These are phyloP conservation scores for Trichacis sp. DNA, from an alignment of 2,888 invertebrate species.

Conservation along the genomic window DNA sequence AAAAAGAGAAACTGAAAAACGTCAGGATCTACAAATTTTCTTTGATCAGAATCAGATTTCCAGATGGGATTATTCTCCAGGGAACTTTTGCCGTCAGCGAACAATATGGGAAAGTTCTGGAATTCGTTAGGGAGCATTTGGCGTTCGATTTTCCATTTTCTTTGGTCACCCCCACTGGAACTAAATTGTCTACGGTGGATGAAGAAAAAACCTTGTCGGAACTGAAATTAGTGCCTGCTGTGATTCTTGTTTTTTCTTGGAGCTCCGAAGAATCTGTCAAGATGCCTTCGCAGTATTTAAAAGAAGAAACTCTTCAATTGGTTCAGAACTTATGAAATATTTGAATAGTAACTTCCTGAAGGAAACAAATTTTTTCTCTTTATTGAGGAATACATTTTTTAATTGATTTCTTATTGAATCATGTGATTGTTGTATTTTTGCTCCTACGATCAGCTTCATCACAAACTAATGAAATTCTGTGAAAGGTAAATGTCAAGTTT, in stretches of 20 bases:
- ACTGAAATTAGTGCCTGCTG: constrained; percentile 84
- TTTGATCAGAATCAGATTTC: constrained; percentile 87
- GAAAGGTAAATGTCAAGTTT: not conserved
- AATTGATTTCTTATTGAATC: not conserved
- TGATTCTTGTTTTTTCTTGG: constrained; percentile 82
- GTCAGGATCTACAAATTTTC: constrained; percentile 87
- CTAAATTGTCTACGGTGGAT: constrained; percentile 73
- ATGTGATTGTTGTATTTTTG: not conserved
- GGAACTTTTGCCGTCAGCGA: constrained; percentile 92
- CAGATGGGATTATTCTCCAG: constrained; percentile 86
- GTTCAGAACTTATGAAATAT: constrained; percentile 24
- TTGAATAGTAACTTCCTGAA: not conserved
- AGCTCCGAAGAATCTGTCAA: constrained; percentile 67
- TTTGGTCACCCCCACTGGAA: constrained; percentile 78
- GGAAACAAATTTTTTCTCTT: not conserved
- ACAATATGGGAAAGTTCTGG: constrained; percentile 78
- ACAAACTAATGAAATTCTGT: not conserved
- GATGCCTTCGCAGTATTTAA: constrained; percentile 76
- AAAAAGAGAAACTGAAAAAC: constrained; percentile 86
- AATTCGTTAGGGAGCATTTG: constrained; percentile 84
- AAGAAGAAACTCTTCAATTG: constrained; percentile 77
- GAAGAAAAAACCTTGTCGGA: constrained; percentile 82
- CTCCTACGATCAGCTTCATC: too few relatives aligned
- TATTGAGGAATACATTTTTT: not conserved
- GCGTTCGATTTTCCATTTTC: constrained; percentile 78